Conservation (phyloP, 2,113 vertebrate genomes). For the Orycteropus afer region DNA sequence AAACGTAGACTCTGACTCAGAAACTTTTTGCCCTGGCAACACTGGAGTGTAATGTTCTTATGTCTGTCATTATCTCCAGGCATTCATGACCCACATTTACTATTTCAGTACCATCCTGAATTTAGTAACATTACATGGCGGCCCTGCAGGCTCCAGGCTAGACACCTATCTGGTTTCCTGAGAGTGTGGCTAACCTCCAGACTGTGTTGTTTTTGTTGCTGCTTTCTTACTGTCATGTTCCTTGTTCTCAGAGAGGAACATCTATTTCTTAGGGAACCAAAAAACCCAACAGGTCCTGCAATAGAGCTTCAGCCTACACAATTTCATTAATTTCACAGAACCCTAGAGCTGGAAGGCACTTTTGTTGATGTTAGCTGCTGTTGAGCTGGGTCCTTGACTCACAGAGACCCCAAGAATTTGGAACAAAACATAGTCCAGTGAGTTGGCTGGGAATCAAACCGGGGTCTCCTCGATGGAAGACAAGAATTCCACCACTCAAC, state of each 20-base stretch:
- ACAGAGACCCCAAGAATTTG: not conserved
- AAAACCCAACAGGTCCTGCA: not conserved
- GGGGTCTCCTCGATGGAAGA: not conserved
- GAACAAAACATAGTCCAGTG: not conserved
- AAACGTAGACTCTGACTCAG: not conserved
- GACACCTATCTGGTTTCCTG: slow-evolving; percentile 42
- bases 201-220: not conserved
- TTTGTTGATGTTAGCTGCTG: not conserved
- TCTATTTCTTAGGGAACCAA: not conserved
- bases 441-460: not conserved
- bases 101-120: slow-evolving; percentile 3
- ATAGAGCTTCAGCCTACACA: not conserved
- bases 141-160: not conserved
- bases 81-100: not conserved
- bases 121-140: not conserved
- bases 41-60: not conserved
- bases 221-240: not conserved
- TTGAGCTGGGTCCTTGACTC: not conserved
- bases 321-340: not conserved
- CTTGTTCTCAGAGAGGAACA: not conserved
- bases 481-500: not conserved
- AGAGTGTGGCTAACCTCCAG: slow-evolving; percentile 30
- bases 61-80: slow-evolving; percentile 33
- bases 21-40: not conserved
- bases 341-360: not conserved